A percentile compares a stretch with the other conserved stretches of the same genome.
Conservation (phyloP, 2,797 vertebrate species). For the Pangasius sanitwongsei region DNA sequence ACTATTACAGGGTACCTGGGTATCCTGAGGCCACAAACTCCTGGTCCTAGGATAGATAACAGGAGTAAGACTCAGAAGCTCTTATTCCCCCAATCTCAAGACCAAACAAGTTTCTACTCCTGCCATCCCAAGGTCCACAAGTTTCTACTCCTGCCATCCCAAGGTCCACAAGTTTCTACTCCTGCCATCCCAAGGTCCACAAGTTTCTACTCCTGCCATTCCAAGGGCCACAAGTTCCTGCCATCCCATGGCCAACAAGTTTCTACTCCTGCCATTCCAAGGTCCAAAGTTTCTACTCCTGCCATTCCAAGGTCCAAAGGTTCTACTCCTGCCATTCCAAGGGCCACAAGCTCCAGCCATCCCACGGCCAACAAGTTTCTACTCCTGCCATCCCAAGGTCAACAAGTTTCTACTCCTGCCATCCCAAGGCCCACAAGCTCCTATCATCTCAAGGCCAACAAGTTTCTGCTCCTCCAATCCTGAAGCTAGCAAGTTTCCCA, state of each 20-base stretch:
- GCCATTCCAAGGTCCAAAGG: not conserved
- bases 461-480: not conserved
- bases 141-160: not conserved
- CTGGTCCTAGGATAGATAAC: not conserved
- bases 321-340: not conserved
- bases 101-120: not conserved
- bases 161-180: not conserved
- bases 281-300: not conserved
- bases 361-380: not conserved
- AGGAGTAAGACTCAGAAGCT: not conserved
- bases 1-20: not conserved
- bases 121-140: not conserved
- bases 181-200: not conserved
- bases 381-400: not conserved
- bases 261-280: not conserved
- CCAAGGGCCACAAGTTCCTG: not conserved
- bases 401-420: not conserved
- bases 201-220: not conserved
- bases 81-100: not conserved
- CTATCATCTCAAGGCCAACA: no score
- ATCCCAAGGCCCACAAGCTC: not conserved
- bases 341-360: not conserved
- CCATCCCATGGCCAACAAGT: accelerated
- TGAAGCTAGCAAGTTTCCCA: not conserved
- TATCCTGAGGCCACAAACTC: not conserved